Percentiles rank a stretch among this genome's conserved stretches.
These are phyloP conservation scores for Pycnomerus fuliginosus DNA, from an alignment of 2,888 invertebrate species.

Conservation along the genomic window DNA sequence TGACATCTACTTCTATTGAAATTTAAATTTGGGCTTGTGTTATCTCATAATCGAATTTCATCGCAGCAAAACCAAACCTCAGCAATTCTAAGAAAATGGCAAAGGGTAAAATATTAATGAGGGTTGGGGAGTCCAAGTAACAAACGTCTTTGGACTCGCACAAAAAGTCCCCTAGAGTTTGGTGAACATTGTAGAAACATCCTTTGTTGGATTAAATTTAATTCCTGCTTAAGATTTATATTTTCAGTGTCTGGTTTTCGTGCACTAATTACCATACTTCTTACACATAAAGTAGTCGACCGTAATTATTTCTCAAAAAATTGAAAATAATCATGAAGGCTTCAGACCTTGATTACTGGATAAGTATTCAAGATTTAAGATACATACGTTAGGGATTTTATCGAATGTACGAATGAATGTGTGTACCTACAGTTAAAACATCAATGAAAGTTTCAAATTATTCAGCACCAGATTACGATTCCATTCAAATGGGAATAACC, in stretches of 20 bases:
- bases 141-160: slow-evolving; percentile 15
- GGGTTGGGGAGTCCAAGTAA: slow-evolving; percentile 20
- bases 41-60: slow-evolving; percentile 35
- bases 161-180: slow-evolving; percentile 20
- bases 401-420: neutral
- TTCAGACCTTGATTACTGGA: too few relatives aligned
- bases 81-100: slow-evolving; percentile 34
- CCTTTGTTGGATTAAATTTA: slow-evolving; percentile 22
- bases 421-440: slow-evolving; percentile 33
- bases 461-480: slow-evolving; percentile 43
- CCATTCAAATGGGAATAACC: slow-evolving; percentile 46
- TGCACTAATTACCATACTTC: slow-evolving; percentile 14
- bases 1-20: slow-evolving; percentile 35
- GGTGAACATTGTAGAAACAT: slow-evolving; percentile 17
- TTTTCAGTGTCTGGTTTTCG: slow-evolving; percentile 12
- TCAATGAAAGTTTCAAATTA: slow-evolving; percentile 45
- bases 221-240: slow-evolving; percentile 16
- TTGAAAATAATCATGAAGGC: too few relatives aligned
- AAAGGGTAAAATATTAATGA: slow-evolving; percentile 40
- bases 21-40: slow-evolving; percentile 36
- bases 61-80: slow-evolving; percentile 32
- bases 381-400: slow-evolving; percentile 5
- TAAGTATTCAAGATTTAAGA: too few relatives aligned
- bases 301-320: too few relatives aligned
- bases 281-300: too few relatives aligned